phyloP scores from a whole-genome alignment of 2,113 vertebrate genomes.

The Halcyon malimbica region DNA sequence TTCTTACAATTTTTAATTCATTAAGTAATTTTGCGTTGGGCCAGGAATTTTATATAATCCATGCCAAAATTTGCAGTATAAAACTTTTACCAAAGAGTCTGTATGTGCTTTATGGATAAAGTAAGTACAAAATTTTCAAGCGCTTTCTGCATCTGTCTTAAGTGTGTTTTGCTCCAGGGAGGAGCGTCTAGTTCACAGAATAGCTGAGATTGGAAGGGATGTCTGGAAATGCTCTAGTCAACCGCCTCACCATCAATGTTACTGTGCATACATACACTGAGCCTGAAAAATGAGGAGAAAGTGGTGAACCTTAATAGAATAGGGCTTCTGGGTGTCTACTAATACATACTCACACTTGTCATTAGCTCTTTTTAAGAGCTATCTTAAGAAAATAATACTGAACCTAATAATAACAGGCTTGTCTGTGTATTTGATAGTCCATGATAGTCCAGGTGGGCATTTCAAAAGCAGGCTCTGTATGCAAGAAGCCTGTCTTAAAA shows the following conservation, averaged over 20 bases:
- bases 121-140: not conserved
- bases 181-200: not conserved
- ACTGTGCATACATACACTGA: fast-evolving
- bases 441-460: not conserved
- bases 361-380: not conserved
- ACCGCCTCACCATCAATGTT: fast-evolving
- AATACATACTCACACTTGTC: not conserved
- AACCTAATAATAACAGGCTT: not conserved
- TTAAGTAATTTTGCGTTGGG: not conserved
- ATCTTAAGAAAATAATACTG: not conserved
- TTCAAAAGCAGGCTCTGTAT: not conserved
- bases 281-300: not conserved
- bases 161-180: not conserved
- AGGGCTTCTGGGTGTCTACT: not conserved
- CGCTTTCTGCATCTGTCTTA: not conserved
- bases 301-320: not conserved
- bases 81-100: not conserved
- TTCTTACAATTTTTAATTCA: not conserved
- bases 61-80: not conserved
- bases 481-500: not conserved
- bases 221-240: not conserved
- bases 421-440: not conserved
- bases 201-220: not conserved
- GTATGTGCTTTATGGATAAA: not conserved
- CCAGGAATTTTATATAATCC: not conserved